These are phyloP conservation scores for Salticus scenicus DNA, from an alignment of 2,888 invertebrate species.

Conservation along the genomic window DNA sequence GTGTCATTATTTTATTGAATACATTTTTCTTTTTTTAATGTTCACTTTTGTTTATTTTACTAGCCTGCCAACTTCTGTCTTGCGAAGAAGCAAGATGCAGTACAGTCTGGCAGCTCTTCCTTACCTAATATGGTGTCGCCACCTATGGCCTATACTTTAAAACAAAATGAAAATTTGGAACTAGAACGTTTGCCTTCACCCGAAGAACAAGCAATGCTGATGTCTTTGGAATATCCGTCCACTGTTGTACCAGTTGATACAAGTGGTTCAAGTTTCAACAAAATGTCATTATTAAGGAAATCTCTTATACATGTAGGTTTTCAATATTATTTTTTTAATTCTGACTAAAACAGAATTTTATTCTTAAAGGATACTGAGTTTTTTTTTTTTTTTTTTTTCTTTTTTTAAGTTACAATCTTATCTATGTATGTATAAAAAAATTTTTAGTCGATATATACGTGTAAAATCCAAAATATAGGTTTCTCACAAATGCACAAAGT, in stretches of 20 bases:
- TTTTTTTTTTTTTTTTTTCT: no score
- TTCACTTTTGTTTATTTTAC: slow-evolving; percentile 38
- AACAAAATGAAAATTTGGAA: slow-evolving; percentile 79
- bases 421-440: no score
- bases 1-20: no score
- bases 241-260: slow-evolving; percentile 92
- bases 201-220: slow-evolving; percentile 73
- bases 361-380: no score
- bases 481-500: no score
- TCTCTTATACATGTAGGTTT: slow-evolving; percentile 81
- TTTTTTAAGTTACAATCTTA: no score
- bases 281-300: slow-evolving; percentile 90
- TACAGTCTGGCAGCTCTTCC: slow-evolving; percentile 66
- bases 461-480: no score
- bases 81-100: slow-evolving; percentile 69
- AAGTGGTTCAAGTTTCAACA: slow-evolving; percentile 89
- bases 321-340: no score
- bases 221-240: slow-evolving; percentile 82
- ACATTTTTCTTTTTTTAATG: slow-evolving; percentile 11
- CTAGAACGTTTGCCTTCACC: slow-evolving; percentile 73
- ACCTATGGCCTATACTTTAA: slow-evolving; percentile 33
- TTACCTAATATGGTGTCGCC: slow-evolving; percentile 41
- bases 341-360: no score
- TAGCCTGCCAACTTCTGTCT: slow-evolving; percentile 73
- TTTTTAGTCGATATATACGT: no score